A percentile compares a stretch with the other conserved stretches of the same genome.
These are phyloP conservation scores for Anthopleura xanthogrammica DNA, from an alignment of 92 coral and sea anemone genomes.

Conservation along the genomic window DNA sequence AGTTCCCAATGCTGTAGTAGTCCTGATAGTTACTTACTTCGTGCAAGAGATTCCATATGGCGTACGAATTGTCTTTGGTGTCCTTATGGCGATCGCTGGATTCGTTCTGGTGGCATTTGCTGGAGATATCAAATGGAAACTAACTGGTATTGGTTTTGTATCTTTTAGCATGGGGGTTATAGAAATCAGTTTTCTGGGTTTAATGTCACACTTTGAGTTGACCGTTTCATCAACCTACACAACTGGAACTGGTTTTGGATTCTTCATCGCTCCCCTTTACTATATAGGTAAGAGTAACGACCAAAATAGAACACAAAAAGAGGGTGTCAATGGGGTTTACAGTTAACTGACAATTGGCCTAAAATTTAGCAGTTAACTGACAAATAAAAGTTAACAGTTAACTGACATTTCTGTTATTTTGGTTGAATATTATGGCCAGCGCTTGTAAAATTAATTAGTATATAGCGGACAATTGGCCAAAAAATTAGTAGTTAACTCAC, in stretches of 20 bases:
- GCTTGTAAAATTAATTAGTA: no score
- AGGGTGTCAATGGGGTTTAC: not conserved
- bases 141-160: not conserved
- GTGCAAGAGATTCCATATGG: not conserved
- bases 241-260: constrained; percentile 19
- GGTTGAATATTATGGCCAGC: no score
- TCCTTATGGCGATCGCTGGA: not conserved
- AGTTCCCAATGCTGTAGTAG: not conserved
- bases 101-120: not conserved
- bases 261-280: not conserved
- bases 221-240: not conserved
- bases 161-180: not conserved
- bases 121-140: not conserved
- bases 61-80: not conserved
- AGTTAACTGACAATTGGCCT: not conserved
- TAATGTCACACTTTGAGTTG: constrained; percentile 6
- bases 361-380: no score
- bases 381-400: no score
- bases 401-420: no score
- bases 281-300: constrained; percentile 10
- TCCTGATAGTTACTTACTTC: not conserved
- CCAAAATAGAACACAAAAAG: not conserved
- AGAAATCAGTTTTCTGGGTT: constrained; percentile 1
- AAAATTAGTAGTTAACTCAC: no score
- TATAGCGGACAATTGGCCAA: no score